phyloP scores from a whole-genome alignment of 2,797 vertebrate genomes.

The Sparidentex hasta region DNA sequence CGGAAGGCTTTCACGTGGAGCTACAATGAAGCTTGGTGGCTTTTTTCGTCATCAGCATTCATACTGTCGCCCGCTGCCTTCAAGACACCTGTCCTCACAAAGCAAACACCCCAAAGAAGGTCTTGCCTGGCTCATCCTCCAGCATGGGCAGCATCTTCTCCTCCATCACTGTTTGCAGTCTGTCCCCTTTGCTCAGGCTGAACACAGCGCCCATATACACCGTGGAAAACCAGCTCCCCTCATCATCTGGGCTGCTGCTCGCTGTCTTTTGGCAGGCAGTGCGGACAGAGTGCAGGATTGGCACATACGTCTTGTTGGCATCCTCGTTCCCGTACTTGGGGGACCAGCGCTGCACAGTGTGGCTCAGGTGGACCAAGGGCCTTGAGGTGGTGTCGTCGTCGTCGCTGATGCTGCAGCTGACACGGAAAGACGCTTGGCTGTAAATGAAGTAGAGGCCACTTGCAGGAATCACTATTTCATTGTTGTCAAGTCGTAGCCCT shows the following conservation, averaged over 20 bases:
- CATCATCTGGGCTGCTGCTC: rapidly evolving
- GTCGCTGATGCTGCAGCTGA: constrained; percentile 56
- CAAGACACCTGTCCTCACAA: constrained; percentile 64
- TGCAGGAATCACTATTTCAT: constrained; percentile 77
- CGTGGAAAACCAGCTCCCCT: constrained; percentile 59
- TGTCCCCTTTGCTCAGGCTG: constrained; percentile 66
- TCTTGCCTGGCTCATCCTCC: constrained; percentile 64
- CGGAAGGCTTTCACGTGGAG: neutral
- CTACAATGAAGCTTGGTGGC: neutral
- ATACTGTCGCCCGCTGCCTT: too few relatives aligned
- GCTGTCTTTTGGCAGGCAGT: constrained; percentile 67
- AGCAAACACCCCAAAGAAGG: constrained; percentile 85
- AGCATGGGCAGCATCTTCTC: constrained; percentile 41
- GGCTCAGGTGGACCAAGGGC: constrained; percentile 69
- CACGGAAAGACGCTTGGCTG: constrained; percentile 82
- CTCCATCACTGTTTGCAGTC: constrained; percentile 63
- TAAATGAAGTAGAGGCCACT: constrained; percentile 85
- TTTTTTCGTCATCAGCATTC: neutral
- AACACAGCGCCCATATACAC: constrained; percentile 85
- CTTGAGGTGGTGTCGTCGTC: rapidly evolving
- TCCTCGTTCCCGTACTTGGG: rapidly evolving
- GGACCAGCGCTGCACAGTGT: constrained; percentile 73
- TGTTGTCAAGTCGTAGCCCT: constrained; percentile 63
- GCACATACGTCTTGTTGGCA: neutral
- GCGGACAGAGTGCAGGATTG: constrained; percentile 75